Base-by-base conservation (phyloP, 2,888 invertebrate species). In the Thysanoteuthis rhombus region DNA sequence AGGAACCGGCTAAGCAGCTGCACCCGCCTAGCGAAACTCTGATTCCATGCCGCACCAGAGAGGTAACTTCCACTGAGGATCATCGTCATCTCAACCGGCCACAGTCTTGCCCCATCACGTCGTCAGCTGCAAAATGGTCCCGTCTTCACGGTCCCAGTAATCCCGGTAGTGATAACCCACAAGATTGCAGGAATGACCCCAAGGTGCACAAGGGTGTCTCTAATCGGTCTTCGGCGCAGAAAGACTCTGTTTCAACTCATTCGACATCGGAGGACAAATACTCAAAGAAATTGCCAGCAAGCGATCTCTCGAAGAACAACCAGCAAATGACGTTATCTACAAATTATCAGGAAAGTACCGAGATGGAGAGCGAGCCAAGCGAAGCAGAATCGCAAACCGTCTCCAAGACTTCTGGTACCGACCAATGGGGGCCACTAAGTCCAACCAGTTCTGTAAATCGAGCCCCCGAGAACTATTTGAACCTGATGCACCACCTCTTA, bases 401-500 rank as follows among this genome's bases (percentile, higher is more conserved):
- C 1, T 40, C 40, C 45, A 92, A 92, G n/a, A 45, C 40, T 40
- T 22, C 45, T n/a, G 42, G 32, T 32, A 92, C 16, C 32, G 28
- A 32, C 42, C 91, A 45, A 36, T 92, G 91, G 91, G 91, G n/a
- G 16, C 91, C 91, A 0, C 42, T 75, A 16, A 75, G 75, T 75
- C 75, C 75, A 36, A 75, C 42, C 42, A 92, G 91, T 45, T 92
- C 91, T 5, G 91, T 92, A 42, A 92, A 92, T 45, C 40, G 91
- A 22, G 91, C 40, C 0, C 91, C 92, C 8, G 93, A 93, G 93
- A 93, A 93, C 38, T 93, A 93, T 39, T n/a, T 58, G 10, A 93
- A 93, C n/a, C 52, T 93, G 19, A 93, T 58, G 93, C 93, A 58
- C 52, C 93, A 93, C 12, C 93, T 93, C 25, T 38, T 93, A 12